Evolutionary conservation across 1,140 invertebrate genomes (phyloP).

Genomic region (Latrodectus geometricus): DNA sequence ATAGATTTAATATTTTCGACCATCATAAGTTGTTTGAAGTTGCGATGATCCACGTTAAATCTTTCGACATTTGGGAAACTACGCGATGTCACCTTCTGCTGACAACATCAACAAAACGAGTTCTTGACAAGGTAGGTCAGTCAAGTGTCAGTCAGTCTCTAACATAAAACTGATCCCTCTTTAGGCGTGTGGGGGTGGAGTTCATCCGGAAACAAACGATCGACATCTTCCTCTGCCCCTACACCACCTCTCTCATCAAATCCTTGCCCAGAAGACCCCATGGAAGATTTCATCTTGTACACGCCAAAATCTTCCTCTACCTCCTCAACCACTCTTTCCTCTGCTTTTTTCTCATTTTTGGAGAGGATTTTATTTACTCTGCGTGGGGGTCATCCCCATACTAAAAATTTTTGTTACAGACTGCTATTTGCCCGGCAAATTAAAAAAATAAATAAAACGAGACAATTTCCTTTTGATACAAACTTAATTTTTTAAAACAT

Average conservation of each 20-base stretch:
- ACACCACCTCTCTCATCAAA: conserved; percentile 13
- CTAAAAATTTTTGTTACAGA: neutral
- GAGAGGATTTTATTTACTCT: conserved; percentile 46
- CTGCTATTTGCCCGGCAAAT: neutral
- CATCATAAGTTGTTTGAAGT: no score
- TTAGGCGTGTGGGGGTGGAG: neutral
- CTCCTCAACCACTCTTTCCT: conserved; percentile 28
- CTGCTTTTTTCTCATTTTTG: conserved; percentile 17
- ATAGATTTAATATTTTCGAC: no score
- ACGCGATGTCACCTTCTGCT: neutral
- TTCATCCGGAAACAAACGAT: conserved; percentile 32
- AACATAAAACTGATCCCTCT: conserved; percentile 5
- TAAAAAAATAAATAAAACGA: neutral
- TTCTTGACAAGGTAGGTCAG: conserved; percentile 19
- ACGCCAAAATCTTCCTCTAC: conserved; percentile 30
- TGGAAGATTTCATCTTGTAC: conserved; percentile 58
- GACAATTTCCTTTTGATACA: no score
- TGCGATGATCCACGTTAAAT: no score
- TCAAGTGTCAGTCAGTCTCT: conserved; percentile 36
- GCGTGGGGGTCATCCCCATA: neutral
- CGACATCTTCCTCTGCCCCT: neutral
- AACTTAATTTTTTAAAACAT: no score
- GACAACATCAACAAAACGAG: neutral
- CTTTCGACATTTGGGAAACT: no score
- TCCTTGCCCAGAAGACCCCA: conserved; percentile 33